Conservation (phyloP, 2,797 vertebrate species). For the Pogonophryne albipinna region DNA sequence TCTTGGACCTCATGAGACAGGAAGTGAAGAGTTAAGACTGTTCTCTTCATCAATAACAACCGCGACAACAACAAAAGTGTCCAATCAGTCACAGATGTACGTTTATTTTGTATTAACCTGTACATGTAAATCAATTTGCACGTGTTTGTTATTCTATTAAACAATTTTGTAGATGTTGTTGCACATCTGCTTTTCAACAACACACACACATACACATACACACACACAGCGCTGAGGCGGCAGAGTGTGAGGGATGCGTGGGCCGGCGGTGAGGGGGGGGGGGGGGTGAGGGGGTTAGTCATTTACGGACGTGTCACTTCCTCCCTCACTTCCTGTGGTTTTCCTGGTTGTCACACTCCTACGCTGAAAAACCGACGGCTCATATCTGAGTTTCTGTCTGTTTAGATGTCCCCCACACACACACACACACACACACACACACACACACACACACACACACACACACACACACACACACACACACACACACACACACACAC, state of each 20-base stretch:
- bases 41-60: slow-evolving; percentile 15
- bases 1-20: slow-evolving; percentile 19
- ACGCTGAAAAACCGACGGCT: slow-evolving; percentile 46
- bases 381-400: slow-evolving; percentile 49
- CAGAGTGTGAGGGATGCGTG: slow-evolving; percentile 49
- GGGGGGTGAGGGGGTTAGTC: neutral
- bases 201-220: neutral
- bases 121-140: neutral
- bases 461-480: slow-evolving; percentile 16
- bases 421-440: slow-evolving; percentile 8
- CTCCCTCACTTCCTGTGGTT: slow-evolving; percentile 77
- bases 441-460: neutral
- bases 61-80: neutral
- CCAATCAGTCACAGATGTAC: neutral
- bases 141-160: neutral
- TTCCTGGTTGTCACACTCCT: slow-evolving; percentile 68
- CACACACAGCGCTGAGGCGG: slow-evolving; percentile 27
- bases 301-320: slow-evolving; percentile 68
- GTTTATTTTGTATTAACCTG: accelerated
- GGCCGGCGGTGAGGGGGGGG: slow-evolving; percentile 17
- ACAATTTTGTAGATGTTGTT: neutral
- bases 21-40: slow-evolving; percentile 27
- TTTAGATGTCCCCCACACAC: slow-evolving; percentile 24
- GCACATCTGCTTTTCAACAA: neutral
- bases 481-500: slow-evolving; percentile 7